phyloP scores from a whole-genome alignment of 2,113 vertebrate species.

The Tachycineta bicolor region DNA sequence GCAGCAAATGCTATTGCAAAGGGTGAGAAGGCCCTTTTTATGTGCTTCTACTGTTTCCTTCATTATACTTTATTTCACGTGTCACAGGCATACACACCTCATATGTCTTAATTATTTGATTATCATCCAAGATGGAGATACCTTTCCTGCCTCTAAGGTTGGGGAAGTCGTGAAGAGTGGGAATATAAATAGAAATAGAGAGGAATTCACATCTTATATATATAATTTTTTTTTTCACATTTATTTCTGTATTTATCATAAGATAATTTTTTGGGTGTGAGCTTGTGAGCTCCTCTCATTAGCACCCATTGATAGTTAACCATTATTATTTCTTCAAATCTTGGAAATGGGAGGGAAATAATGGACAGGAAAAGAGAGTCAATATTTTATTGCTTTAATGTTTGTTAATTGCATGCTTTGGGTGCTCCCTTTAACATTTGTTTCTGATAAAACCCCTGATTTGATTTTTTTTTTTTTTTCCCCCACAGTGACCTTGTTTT shows the following conservation, averaged over 20 bases:
- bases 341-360: background rate
- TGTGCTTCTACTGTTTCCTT: background rate
- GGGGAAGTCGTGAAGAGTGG: background rate
- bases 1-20: constrained; percentile 1
- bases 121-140: constrained; percentile 41
- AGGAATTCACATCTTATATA: constrained; percentile 1
- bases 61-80: constrained; percentile 33
- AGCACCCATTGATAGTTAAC: constrained; percentile 63
- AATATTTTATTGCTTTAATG: constrained; percentile 22
- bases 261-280: constrained; percentile 64
- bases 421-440: background rate
- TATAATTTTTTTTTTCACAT: constrained; percentile 54
- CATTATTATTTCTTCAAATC: constrained; percentile 46
- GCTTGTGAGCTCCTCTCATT: constrained; percentile 65
- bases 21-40: background rate
- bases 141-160: background rate
- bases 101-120: constrained; percentile 71
- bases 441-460: background rate
- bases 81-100: background rate
- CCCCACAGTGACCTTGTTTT: background rate
- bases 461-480: background rate
- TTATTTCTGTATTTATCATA: constrained; percentile 63
- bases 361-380: background rate
- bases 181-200: background rate
- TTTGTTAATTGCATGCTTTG: background rate